phyloP scores from a whole-genome alignment of 2,113 vertebrate genomes.

The Brachypodius melanocephalos region DNA sequence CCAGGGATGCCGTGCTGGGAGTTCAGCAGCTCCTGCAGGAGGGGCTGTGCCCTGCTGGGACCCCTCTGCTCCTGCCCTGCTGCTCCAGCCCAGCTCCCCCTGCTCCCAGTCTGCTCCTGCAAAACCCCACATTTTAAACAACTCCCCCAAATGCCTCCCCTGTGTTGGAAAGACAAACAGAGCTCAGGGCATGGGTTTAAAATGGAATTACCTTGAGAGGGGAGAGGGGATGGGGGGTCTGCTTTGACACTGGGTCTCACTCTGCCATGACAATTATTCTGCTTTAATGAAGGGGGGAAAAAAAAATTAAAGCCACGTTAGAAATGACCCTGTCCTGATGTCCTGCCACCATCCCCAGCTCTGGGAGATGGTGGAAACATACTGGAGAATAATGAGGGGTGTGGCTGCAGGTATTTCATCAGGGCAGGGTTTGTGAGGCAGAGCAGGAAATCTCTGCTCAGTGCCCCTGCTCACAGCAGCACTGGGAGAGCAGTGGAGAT shows the following conservation, averaged over 20 bases:
- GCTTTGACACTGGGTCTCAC: not conserved
- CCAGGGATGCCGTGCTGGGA: fast-evolving
- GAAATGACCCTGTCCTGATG: conserved; percentile 10
- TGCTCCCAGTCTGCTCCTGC: not conserved
- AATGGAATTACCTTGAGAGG: not conserved
- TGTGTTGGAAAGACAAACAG: not conserved
- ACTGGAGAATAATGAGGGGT: not conserved
- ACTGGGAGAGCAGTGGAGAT: not conserved
- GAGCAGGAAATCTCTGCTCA: not conserved
- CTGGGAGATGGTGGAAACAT: not conserved
- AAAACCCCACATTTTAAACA: fast-evolving
- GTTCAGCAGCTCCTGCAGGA: not conserved
- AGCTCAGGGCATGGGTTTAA: not conserved
- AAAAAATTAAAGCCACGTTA: not conserved
- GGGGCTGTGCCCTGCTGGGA: not conserved
- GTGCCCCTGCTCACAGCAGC: not conserved
- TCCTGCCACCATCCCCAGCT: not conserved
- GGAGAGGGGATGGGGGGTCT: not conserved
- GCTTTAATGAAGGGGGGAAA: not conserved
- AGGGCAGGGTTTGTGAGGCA: not conserved
- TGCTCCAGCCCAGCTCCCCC: not conserved
- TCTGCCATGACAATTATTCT: conserved; percentile 3
- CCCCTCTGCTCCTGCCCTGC: not conserved
- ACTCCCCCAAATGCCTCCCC: not conserved
- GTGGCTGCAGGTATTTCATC: not conserved